Percentiles rank a stretch among this genome's conserved stretches.
phyloP scores from a whole-genome alignment of 2,113 vertebrate genomes.

The Eclectus roratus region DNA sequence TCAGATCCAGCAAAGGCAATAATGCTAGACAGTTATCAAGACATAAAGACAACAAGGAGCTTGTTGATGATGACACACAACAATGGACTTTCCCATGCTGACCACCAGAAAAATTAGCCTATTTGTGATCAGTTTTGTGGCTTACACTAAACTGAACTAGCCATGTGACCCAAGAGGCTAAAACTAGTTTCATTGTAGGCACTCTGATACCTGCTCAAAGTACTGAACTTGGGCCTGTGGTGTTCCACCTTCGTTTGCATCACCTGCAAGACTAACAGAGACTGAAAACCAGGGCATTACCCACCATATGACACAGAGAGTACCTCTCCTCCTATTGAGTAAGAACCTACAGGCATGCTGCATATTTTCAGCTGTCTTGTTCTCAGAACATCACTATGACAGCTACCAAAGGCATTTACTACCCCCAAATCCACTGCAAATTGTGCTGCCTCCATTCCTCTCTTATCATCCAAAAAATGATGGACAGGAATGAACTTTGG shows the following conservation, averaged over 20 bases:
- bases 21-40: neutral
- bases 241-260: neutral
- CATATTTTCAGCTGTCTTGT: neutral
- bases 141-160: neutral
- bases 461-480: neutral
- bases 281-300: neutral
- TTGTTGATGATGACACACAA: neutral
- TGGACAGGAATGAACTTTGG: neutral
- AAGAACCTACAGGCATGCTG: neutral
- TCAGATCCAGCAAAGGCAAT: neutral
- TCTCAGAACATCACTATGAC: neutral
- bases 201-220: neutral
- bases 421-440: neutral
- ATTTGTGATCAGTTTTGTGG: neutral
- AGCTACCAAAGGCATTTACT: slow-evolving; percentile 17
- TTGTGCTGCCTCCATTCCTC: neutral
- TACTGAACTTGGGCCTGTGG: neutral
- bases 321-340: neutral
- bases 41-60: neutral
- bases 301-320: neutral
- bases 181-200: neutral
- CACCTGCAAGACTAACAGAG: neutral
- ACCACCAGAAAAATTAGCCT: neutral
- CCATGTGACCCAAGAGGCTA: neutral
- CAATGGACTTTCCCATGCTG: neutral